Base-by-base conservation (phyloP, 2,888 invertebrate species). In the Hymenopus coronatus region DNA sequence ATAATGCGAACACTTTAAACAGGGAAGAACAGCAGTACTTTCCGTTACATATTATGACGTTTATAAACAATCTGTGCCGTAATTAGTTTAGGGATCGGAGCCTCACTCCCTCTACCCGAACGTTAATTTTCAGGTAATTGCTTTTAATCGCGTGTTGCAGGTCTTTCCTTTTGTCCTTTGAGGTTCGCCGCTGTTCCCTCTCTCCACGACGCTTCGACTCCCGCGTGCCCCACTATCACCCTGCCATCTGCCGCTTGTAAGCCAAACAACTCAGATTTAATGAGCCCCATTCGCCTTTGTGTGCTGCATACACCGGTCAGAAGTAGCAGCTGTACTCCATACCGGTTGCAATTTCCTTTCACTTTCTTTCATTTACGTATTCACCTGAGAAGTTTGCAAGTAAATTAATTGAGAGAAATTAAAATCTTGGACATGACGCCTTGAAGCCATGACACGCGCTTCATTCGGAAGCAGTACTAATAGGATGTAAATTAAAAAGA, bases 111-210 rank as follows among this genome's bases (percentile, higher is more conserved):
- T 70, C 54, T 70, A 70, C 54, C 25, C 54, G 54, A 88, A 89
- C 89, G 88, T 90, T 90, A 89, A 90, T 89, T 89, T 90, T 88
- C 90, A 90, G 90, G 89, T 90, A 90, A 90, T 90, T 89, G 90
- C 89, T 89, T 90, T 87, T 90, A 90, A 90, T 90, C 89, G 89
- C 89, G 89, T 90, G 90, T 88, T 88, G 85, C 89, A 46, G 83
- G 90, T 86, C 84, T 25, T 40, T 40, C 85, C 83, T 86, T 89
- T 89, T 70, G 54, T 87, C 85, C 90, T 90, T 90, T 90, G 90
- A 87, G 85, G 90, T 88, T 88, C 87, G 90, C 90, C 90, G 90
- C 89, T 33, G 82, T 46, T 40, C 81, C 3, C n/a, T 27, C 82
- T 82, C 70, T 28, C 88, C 27, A 25, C 84, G 2, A 12, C 88